phyloP scores from a whole-genome alignment of 2,797 vertebrate genomes.

The Microcaecilia unicolor region DNA sequence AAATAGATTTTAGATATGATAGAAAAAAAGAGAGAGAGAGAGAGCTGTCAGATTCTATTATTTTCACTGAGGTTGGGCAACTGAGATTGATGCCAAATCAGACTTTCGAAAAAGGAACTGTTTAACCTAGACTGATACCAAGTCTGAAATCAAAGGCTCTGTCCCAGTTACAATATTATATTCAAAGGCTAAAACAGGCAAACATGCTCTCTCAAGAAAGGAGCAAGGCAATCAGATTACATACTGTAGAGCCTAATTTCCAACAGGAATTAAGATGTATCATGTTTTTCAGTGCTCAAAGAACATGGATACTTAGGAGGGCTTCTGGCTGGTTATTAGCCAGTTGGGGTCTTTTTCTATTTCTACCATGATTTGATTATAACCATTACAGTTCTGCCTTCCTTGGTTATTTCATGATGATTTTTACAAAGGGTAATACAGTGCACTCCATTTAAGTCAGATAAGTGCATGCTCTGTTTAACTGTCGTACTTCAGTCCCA shows the following conservation, averaged over 20 bases:
- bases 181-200: slow-evolving; percentile 2
- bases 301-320: neutral
- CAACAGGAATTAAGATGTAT: neutral
- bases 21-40: too few species aligned
- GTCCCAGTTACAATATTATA: neutral
- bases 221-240: slow-evolving; percentile 4
- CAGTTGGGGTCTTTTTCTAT: neutral
- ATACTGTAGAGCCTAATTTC: neutral
- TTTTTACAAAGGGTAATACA: slow-evolving; percentile 26
- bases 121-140: slow-evolving; percentile 2
- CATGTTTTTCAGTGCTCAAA: slow-evolving; percentile 4
- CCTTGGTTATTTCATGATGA: neutral
- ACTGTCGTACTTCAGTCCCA: too few species aligned
- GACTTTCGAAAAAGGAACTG: neutral
- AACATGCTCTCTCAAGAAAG: neutral
- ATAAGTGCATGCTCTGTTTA: too few species aligned
- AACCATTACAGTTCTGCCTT: neutral
- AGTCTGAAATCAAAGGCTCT: neutral
- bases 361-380: neutral
- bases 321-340: slow-evolving; percentile 4
- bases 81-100: neutral
- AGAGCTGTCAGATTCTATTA: too few species aligned
- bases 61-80: slow-evolving; percentile 6
- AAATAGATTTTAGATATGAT: too few species aligned
- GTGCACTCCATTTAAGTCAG: too few species aligned